These are phyloP conservation scores for Cottoperca gobio DNA, from an alignment of 2,797 vertebrate species.

Conservation along the genomic window DNA sequence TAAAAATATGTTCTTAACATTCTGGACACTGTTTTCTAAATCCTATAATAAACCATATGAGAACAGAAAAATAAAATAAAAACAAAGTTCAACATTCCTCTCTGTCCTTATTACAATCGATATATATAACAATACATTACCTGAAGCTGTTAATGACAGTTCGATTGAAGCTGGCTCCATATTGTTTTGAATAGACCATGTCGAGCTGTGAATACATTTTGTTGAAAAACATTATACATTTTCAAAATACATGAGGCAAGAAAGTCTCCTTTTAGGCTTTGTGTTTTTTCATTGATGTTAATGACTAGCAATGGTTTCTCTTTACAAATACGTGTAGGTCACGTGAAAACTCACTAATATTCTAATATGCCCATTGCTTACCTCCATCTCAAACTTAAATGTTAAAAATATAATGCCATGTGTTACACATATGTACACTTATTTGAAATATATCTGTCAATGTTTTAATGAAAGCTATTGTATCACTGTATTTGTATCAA, in stretches of 20 bases:
- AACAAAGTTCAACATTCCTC: not conserved
- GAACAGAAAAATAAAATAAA: not conserved
- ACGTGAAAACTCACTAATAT: not conserved
- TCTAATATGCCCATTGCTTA: not conserved
- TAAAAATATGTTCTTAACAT: not conserved
- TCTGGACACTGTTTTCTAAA: not conserved
- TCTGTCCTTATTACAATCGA: rapidly evolving
- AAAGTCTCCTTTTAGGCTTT: no score
- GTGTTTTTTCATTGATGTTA: not conserved
- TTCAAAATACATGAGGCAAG: not conserved
- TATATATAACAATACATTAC: constrained; percentile 10
- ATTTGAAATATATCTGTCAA: not conserved
- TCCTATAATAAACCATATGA: not conserved
- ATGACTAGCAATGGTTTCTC: not conserved
- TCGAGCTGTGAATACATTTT: constrained; percentile 24
- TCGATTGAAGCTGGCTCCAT: not conserved
- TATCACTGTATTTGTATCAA: not conserved
- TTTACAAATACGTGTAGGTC: not conserved
- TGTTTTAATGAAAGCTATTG: not conserved
- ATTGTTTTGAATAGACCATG: rapidly evolving
- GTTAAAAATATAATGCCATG: not conserved
- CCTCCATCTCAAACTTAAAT: not conserved
- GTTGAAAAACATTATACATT: not conserved
- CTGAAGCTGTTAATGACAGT: constrained; percentile 41
- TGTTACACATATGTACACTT: not conserved